Base-by-base conservation (phyloP, 2,797 vertebrate genomes). In the Urosaurus nigricauda region DNA sequence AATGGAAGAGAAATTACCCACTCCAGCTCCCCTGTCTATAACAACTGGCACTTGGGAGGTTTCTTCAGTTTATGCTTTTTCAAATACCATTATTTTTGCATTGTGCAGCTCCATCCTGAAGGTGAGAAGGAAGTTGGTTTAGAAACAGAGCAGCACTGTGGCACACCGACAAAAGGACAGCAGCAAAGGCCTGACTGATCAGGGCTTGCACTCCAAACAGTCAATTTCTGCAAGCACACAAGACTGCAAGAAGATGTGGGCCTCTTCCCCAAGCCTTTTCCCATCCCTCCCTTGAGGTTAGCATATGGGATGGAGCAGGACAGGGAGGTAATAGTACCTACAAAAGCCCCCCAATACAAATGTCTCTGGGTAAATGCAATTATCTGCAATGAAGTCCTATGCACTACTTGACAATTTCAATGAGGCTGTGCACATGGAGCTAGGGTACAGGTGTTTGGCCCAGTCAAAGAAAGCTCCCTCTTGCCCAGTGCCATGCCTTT, bases 141-240 rank as follows among this genome's bases (percentile, higher is more conserved):
- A 86, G 43, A 94, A 94, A 84, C 92, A 95, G 96, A 96, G 95
- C 96, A 97, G 96, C 96, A 97, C 94, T 95, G 96, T 97, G 97
- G 97, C 96, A 97, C 94, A 94, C 84, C 75, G 94, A 91, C 81
- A 14, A 83, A 80, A 85, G 95, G 95, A 95, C 94, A 96, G 95
- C 96, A 95, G 94, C 92, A 86, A 96, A 56, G 17, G 12, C 35
- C 29, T 24, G 58, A 32, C 11, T 24, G 5, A 47, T 37, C 17
- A 51, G 29, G 74, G 56, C 56, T 75, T 65, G 40, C 12, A 16
- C 17, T 53, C 65, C 16, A 21, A 43, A 3, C 11, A 16, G 21
- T 29, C 63, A 8, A 68, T 16, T 4, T 24, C 11, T 85, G 58
- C 17, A 32, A n/a, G 17, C 4, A 13, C 47, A 70, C 24, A 24